Conservation (phyloP, 1,140 invertebrate genomes). For the Anthonomus grandis region DNA sequence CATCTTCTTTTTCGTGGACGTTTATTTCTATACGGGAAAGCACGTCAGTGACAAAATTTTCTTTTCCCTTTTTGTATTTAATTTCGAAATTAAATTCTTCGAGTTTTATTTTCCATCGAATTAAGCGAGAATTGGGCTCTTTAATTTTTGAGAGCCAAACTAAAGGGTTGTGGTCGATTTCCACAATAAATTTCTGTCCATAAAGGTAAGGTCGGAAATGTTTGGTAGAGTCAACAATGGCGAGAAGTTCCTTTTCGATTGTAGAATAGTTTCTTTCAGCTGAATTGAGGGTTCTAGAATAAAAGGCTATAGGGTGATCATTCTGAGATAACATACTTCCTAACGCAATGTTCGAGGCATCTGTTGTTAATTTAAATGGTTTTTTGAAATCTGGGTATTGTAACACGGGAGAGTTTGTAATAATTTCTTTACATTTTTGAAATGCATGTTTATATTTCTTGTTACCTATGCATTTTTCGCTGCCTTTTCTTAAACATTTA, state of each 20-base stretch:
- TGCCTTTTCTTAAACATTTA: conserved; percentile 39
- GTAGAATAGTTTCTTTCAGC: conserved; percentile 38
- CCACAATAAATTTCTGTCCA: conserved; percentile 29
- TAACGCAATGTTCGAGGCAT: conserved; percentile 44
- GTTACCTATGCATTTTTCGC: neutral
- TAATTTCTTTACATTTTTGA: conserved; percentile 34
- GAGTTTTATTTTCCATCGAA: conserved; percentile 48
- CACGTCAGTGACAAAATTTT: conserved; percentile 14
- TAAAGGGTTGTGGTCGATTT: conserved; percentile 32
- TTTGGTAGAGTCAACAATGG: conserved; percentile 24
- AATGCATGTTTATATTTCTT: conserved; percentile 29
- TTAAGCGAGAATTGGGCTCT: conserved; percentile 47
- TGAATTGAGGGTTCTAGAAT: conserved; percentile 39
- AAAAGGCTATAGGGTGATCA: conserved; percentile 43
- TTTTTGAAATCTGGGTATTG: conserved; percentile 39
- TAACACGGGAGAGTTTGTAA: conserved; percentile 42
- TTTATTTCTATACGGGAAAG: conserved; percentile 13
- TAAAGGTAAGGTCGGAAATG: conserved; percentile 35
- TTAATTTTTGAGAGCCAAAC: conserved; percentile 47
- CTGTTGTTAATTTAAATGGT: conserved; percentile 45
- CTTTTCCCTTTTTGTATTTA: conserved; percentile 17
- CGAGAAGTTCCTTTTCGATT: conserved; percentile 43
- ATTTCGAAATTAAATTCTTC: conserved; percentile 50
- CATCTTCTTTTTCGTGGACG: conserved; percentile 14
- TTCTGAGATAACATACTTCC: conserved; percentile 44